Evolutionary conservation across 2,797 vertebrate species (phyloP).

Genomic region (Tinamus major): DNA sequence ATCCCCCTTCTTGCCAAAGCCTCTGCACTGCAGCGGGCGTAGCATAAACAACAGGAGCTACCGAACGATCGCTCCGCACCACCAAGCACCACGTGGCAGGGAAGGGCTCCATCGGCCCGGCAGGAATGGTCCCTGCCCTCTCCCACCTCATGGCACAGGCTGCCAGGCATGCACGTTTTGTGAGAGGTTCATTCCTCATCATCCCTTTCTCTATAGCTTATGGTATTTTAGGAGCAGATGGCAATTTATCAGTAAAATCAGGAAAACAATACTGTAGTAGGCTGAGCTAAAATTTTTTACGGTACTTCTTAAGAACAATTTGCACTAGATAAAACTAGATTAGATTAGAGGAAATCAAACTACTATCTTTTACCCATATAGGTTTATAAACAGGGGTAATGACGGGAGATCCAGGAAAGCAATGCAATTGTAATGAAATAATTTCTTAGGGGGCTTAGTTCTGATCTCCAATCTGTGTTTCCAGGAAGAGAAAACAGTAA

Average conservation of each 20-base stretch:
- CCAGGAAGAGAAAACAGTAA: neutral
- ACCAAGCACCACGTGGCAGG: neutral
- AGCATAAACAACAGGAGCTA: neutral
- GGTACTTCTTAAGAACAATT: neutral
- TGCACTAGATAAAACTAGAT: neutral
- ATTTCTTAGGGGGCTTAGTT: neutral
- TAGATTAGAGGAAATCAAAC: neutral
- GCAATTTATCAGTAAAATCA: neutral
- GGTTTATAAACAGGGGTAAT: neutral
- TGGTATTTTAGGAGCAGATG: neutral
- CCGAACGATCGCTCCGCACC: neutral
- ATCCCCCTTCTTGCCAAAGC: neutral
- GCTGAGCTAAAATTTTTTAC: neutral
- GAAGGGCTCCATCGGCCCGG: neutral
- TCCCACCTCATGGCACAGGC: neutral
- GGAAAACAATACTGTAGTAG: neutral
- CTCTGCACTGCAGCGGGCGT: neutral
- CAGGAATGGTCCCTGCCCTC: neutral
- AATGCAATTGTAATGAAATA: neutral
- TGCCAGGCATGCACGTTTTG: neutral
- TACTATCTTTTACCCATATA: neutral
- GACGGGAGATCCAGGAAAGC: neutral
- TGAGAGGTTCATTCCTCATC: neutral
- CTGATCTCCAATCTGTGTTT: constrained; percentile 10
- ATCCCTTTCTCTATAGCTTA: neutral